Evolutionary conservation across 2,797 vertebrate species (phyloP), one percentile per base, ranked within the genome.

Genomic region (Artibeus jamaicensis): DNA sequence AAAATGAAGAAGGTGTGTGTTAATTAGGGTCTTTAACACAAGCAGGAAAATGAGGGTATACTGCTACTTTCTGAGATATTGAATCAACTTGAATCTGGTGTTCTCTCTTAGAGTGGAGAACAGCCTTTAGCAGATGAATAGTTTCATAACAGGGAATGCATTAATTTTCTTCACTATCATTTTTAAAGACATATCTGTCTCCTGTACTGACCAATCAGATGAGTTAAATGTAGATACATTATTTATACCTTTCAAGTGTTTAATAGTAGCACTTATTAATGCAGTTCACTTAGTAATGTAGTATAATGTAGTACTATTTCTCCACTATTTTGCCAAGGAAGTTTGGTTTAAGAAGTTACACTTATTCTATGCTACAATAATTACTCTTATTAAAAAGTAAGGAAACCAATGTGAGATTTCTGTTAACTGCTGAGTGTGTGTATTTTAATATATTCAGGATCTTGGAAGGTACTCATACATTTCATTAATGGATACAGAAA

Each of bases 101-200:
- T 86, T 93, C 95, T 86, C 79, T 70, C 48, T 83, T 76, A 97
- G 62, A 86, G 92, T 44, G 21, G 42, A 92, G 65, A 89, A 90
- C 46, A 16, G 5, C 7, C 11, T 79, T 88, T 65, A 89, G 48
- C 34, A 87, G 34, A 96, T 91, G 57, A 70, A 79, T n/a, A 67
- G 39, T 46, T 93, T 89, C 32, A 42, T 86, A 90, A 22, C 44
- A 83, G 29, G 71, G 37, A 68, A 93, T 78, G 44, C 18, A 34
- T 86, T 93, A 50, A 89, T 96, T 92, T 96, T 96, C 34, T 74
- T 42, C 50, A 67, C 19, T 34, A 34, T 73, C 21, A 48, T 68
- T 74, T 93, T 87, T 86, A 22, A 77, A 46, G 11, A 88, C 81
- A 32, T 16, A 39, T 91, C 42, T 93, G 57, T 95, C 84, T 44